These are phyloP conservation scores for Dolichomitus sp. DNA, from an alignment of 2,888 invertebrate genomes.

Conservation along the genomic window DNA sequence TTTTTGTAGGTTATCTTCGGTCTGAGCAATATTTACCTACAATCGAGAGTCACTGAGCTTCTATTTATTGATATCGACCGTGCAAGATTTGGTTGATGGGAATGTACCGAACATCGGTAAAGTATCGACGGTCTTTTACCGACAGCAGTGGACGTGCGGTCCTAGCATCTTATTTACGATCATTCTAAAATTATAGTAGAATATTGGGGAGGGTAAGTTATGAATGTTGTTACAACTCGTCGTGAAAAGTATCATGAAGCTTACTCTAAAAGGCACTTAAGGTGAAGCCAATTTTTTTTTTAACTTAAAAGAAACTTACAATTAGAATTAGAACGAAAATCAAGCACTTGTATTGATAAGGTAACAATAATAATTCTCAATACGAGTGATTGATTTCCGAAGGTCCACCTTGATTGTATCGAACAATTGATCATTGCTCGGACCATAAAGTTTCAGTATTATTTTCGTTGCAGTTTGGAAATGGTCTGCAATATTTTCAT, in stretches of 20 bases:
- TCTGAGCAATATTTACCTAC: constrained; percentile 8
- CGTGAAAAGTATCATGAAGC: constrained; percentile 75
- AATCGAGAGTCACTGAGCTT: background rate
- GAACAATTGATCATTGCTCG: constrained; percentile 8
- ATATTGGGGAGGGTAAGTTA: constrained; percentile 29
- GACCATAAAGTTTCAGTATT: constrained; percentile 46
- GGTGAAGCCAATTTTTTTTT: constrained; percentile 68
- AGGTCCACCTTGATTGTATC: constrained; percentile 53
- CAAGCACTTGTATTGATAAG: constrained; percentile 37
- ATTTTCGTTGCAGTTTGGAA: constrained; percentile 25
- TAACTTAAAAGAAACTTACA: constrained; percentile 36
- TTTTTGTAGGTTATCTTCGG: background rate
- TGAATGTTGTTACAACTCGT: constrained; percentile 61
- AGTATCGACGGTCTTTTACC: constrained; percentile 15
- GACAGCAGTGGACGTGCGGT: no score
- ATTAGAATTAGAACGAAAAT: constrained; percentile 34
- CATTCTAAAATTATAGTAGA: constrained; percentile 71
- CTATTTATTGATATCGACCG: constrained; percentile 11
- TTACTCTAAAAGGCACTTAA: constrained; percentile 72
- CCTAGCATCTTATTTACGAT: constrained; percentile 77
- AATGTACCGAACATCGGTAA: background rate
- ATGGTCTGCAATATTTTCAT: constrained; percentile 11
- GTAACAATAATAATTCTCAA: constrained; percentile 55
- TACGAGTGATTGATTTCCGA: constrained; percentile 47
- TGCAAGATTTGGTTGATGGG: background rate